Base-by-base conservation (phyloP, 2,888 invertebrate species). In the Patella pellucida region DNA sequence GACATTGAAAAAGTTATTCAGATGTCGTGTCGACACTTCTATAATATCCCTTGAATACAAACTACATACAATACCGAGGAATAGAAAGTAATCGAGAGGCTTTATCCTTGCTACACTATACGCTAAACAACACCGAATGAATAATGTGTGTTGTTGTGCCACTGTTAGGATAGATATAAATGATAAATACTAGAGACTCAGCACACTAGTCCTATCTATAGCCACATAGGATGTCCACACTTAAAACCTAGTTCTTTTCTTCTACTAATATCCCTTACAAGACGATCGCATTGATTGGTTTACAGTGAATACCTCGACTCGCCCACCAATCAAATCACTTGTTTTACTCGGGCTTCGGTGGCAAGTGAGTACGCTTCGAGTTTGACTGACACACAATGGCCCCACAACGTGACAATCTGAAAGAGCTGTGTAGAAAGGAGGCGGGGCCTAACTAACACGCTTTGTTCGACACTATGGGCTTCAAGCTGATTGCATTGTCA, bases 351-450 rank as follows among this genome's bases (percentile, higher is more conserved):
- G 23, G 62, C 62, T 62, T 19, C 23, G 62, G 62, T 62, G 12
- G 23, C 41, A 23, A 62, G 19, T 62, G 62, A 62, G 62, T 62
- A 23, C 19, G 62, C 62, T 62, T 62, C 62, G 23, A 19, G 19
- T 12, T 62, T 62, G 62, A 62, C 62, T 62, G 62, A 62, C 62
- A 62, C 23, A 62, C 62, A 62, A 62, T 19, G 62, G 23, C 62
- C 23, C 62, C 62, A 14, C 62, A 62, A 23, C 23, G 23, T 62
- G 62, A 62, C 62, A 62, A 23, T 23, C 23, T 23, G 62, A 15
- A 23, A 62, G 62, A 23, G 19, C 11, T 62, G 62, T 23, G 19
- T 62, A 19, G 14, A 12, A 12, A 14, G 62, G 62, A 23, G 62
- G 62, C 62, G 62, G 62, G 19, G 62, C 62, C 23, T 62, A 62